Evolutionary conservation across 2,113 vertebrate species (phyloP), one percentile per base, ranked within the genome.

Genomic region (Cnemophilus loriae): DNA sequence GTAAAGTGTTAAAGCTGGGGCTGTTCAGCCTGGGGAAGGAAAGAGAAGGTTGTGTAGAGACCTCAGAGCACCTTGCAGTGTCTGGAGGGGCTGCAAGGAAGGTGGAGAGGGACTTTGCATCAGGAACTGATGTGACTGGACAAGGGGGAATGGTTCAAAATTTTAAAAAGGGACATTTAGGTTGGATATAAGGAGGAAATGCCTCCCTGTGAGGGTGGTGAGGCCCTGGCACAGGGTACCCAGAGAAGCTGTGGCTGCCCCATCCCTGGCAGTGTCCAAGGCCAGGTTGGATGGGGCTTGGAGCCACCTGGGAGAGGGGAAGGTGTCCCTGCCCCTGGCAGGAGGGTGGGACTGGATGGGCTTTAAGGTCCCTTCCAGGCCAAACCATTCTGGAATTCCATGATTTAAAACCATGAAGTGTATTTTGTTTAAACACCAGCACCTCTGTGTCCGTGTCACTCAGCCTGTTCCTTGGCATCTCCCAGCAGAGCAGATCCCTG

Each of bases 161-260:
- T 32, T 18, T 32, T 18, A 16, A 27, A 27, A 55, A 56, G 30
- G 8, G 17, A 71, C 57, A 33, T 37, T 61, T 23, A 23, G 18
- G 11, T 44, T 41, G 14, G 26, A 13, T 49, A 18, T 50, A 7
- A 26, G 59, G 67, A 57, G 24, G 22, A 13, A 57, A 18, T 35
- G 30, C 1, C 16, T 44, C 27, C 26, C 32, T 33, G 9, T 2
- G 59, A 22, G 65, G 2, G 42, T 41, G 75, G 7, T 1, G 0
- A 79, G 57, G 30, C 75, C 56, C 57, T 73, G 42, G 59, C 57
- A 37, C 32, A 64, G 67, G n/a, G 21, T 63, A 16, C 30, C 49
- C 67, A 80, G 57, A 64, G 80, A 0, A 70, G 64, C 73, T 84
- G 71, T 33, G 56, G 56, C 35, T 84, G 71, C 42, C 32, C 35